A percentile compares a stretch with the other conserved stretches of the same genome.
phyloP scores from a whole-genome alignment of 1,140 invertebrate species.

The Homarus americanus region DNA sequence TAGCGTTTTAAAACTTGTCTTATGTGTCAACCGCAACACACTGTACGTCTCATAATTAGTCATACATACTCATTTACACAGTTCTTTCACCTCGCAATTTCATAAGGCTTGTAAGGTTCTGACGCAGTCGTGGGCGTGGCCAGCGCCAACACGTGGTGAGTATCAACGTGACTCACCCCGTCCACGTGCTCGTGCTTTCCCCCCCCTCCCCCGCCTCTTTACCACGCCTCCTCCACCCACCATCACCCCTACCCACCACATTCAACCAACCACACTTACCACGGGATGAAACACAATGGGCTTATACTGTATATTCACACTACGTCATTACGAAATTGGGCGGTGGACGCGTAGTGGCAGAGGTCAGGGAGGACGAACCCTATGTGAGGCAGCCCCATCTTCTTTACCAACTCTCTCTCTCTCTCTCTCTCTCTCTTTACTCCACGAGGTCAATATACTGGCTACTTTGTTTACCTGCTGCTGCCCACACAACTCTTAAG shows the following conservation, averaged over 20 bases:
- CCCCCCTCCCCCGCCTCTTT: too few species aligned
- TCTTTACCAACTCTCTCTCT: background rate
- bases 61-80: too few species aligned
- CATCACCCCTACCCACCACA: background rate
- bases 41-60: too few species aligned
- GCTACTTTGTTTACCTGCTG: background rate
- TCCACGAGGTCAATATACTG: background rate
- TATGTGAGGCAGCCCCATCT: background rate
- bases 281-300: too few species aligned
- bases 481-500: background rate
- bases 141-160: slow-evolving; percentile 1
- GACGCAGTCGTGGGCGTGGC: slow-evolving; percentile 25
- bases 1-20: too few species aligned
- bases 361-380: background rate
- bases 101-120: background rate
- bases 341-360: too few species aligned
- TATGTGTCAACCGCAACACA: too few species aligned
- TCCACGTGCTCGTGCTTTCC: slow-evolving; percentile 31
- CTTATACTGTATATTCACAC: too few species aligned
- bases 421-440: background rate
- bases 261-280: too few species aligned
- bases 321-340: too few species aligned
- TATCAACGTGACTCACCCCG: slow-evolving; percentile 17
- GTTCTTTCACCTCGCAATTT: background rate
- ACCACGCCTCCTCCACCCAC: background rate